These are phyloP conservation scores for Rhinogobio ventralis DNA, from an alignment of 2,797 vertebrate genomes.

Conservation along the genomic window DNA sequence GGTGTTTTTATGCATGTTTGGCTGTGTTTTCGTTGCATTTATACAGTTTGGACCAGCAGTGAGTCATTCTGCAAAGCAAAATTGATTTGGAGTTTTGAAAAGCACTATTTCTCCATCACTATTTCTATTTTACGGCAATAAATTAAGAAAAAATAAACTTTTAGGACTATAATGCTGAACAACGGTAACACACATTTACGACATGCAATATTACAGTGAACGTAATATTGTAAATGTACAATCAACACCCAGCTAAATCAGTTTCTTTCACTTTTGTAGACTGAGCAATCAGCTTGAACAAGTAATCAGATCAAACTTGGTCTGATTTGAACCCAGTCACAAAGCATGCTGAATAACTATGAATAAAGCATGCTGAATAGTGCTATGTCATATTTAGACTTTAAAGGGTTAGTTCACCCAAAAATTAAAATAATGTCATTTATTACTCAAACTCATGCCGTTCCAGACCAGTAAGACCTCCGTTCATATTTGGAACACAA, in stretches of 20 bases:
- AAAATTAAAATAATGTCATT: too few species aligned
- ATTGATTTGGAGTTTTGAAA: neutral
- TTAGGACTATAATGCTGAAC: neutral
- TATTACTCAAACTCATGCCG: too few species aligned
- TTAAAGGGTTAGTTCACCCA: too few species aligned
- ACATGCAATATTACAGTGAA: neutral
- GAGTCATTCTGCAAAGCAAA: neutral
- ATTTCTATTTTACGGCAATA: neutral
- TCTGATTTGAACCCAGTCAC: neutral
- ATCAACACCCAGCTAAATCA: neutral
- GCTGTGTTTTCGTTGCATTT: neutral
- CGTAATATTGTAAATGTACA: neutral
- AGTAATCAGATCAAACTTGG: neutral
- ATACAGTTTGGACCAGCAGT: neutral
- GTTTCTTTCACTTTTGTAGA: neutral
- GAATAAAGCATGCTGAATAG: neutral
- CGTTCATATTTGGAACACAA: too few species aligned
- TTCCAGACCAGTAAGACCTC: too few species aligned
- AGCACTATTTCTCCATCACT: neutral
- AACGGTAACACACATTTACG: neutral
- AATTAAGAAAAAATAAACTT: neutral
- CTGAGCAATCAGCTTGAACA: neutral
- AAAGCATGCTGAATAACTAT: conserved; percentile 1
- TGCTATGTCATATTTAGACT: neutral
- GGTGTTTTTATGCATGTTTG: neutral